These are phyloP conservation scores for Hycleus phaleratus DNA, from an alignment of 1,140 invertebrate genomes.

Conservation along the genomic window DNA sequence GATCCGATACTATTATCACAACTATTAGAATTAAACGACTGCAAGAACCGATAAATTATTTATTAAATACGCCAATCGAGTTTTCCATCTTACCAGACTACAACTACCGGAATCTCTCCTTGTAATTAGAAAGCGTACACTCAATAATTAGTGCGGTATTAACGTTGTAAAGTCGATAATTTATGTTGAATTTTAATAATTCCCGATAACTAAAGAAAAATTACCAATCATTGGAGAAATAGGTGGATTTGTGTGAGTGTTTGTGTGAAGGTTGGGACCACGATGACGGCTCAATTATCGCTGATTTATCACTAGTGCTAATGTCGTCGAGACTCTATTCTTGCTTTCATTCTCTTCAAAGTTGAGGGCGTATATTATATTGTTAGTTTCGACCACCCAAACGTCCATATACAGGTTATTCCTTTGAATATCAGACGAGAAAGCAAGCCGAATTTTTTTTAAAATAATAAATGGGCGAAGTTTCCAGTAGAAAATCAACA, in stretches of 20 bases:
- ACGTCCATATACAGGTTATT: no score
- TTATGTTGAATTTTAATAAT: conserved; percentile 10
- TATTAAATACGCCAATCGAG: no score
- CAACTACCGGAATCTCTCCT: no score
- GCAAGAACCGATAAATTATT: conserved; percentile 19
- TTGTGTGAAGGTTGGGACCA: conserved; percentile 7
- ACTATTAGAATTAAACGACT: conserved; percentile 22
- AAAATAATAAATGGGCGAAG: no score
- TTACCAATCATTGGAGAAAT: neutral
- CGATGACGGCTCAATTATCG: conserved; percentile 18
- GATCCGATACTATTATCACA: neutral
- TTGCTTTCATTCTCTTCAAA: no score
- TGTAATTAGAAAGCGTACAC: conserved; percentile 20
- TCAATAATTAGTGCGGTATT: conserved; percentile 16
- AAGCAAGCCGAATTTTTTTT: no score
- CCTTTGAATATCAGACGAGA: no score
- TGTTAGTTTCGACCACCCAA: no score
- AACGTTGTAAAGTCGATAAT: neutral
- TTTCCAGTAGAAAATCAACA: no score
- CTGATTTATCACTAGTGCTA: conserved; percentile 16
- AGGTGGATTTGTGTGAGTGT: neutral
- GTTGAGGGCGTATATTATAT: no score
- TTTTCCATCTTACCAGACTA: no score
- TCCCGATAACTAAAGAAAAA: neutral
- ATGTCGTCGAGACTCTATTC: conserved; percentile 7